Percentiles rank a stretch among this genome's conserved stretches.
Conservation (phyloP, 2,113 vertebrate genomes). For the Cynopterus brachyotis region DNA sequence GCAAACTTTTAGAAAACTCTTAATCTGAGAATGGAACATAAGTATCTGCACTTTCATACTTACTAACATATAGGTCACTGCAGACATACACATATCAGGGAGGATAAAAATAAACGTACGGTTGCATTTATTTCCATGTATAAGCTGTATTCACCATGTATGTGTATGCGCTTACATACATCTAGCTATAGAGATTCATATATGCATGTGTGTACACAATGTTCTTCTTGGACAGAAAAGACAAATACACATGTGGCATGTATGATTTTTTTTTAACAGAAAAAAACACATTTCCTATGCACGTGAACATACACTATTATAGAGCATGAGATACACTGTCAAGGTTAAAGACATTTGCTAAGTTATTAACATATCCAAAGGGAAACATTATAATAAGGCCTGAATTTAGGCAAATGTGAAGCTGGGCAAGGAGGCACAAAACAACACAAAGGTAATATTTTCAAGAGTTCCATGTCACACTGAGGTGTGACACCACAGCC, state of each 20-base stretch:
- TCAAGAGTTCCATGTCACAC: background rate
- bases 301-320: background rate
- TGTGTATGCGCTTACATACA: background rate
- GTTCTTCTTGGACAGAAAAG: background rate
- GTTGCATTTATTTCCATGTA: background rate
- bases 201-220: background rate
- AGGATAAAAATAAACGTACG: background rate
- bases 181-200: background rate
- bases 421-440: background rate
- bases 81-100: background rate
- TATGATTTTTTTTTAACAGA: background rate
- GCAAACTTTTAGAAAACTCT: conserved; percentile 18
- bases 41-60: background rate
- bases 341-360: background rate
- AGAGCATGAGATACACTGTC: background rate
- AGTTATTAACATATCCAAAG: background rate
- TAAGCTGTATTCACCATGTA: background rate
- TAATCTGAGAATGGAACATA: background rate
- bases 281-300: background rate
- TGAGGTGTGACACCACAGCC: background rate
- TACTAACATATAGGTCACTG: background rate
- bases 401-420: background rate
- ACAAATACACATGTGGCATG: background rate
- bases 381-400: background rate
- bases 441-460: background rate